Percentiles rank a stretch among this genome's conserved stretches.
Conservation (phyloP, 2,888 invertebrate genomes). For the Clunio marinus region DNA sequence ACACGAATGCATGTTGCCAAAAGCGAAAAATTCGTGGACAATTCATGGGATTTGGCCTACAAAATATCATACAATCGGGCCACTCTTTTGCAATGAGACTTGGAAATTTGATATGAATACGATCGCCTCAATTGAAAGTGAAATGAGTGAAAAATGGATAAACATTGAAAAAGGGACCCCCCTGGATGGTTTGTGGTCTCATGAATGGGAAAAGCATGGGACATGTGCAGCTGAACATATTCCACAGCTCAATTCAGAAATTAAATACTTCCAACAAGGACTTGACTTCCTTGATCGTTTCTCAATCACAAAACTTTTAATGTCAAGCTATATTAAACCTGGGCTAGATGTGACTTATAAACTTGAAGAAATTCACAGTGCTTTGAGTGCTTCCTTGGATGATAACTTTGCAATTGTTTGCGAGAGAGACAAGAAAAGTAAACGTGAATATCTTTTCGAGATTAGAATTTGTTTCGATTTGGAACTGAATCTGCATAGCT, state of each 20-base stretch:
- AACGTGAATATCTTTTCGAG: slow-evolving; percentile 61
- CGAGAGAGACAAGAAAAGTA: slow-evolving; percentile 56
- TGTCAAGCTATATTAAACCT: slow-evolving; percentile 57
- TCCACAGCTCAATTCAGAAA: slow-evolving; percentile 57
- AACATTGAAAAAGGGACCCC: slow-evolving; percentile 61
- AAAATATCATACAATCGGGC: slow-evolving; percentile 60
- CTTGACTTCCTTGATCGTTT: slow-evolving; percentile 59
- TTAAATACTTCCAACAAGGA: slow-evolving; percentile 66
- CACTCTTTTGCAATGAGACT: slow-evolving; percentile 66
- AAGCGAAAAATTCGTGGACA: slow-evolving; percentile 62
- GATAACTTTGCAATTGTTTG: slow-evolving; percentile 64
- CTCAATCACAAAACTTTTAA: slow-evolving; percentile 59
- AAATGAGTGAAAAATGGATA: slow-evolving; percentile 64
- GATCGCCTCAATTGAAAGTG: slow-evolving; percentile 56
- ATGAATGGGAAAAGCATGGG: slow-evolving; percentile 81
- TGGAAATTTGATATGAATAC: slow-evolving; percentile 62
- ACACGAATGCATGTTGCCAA: slow-evolving; percentile 63
- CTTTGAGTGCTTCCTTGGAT: slow-evolving; percentile 55
- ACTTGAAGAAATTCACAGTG: slow-evolving; percentile 53
- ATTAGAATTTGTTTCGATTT: slow-evolving; percentile 72
- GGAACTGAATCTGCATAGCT: slow-evolving; percentile 59
- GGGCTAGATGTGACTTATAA: slow-evolving; percentile 51
- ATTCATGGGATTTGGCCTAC: slow-evolving; percentile 84
- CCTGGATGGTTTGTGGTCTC: slow-evolving; percentile 64
- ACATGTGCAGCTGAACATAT: slow-evolving; percentile 65